Percentiles rank a stretch among this genome's conserved stretches.
phyloP scores from a whole-genome alignment of 2,888 invertebrate genomes.

The Scaptomyza polygonia region DNA sequence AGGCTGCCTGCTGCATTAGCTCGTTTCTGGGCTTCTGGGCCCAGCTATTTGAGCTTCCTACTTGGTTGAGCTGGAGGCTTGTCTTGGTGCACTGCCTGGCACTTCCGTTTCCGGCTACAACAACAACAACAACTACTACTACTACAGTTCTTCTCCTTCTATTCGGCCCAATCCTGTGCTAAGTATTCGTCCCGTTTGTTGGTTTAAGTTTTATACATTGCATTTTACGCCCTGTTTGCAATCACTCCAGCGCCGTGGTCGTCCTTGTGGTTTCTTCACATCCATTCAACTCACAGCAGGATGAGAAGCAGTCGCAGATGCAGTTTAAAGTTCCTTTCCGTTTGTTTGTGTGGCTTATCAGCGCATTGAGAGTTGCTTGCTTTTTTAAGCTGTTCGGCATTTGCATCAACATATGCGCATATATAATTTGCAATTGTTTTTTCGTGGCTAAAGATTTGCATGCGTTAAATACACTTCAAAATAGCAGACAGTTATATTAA shows the following conservation, averaged over 20 bases:
- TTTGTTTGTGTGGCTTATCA: conserved; percentile 7
- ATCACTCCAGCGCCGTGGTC: conserved; percentile 67
- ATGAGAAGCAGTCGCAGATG: conserved; percentile 13
- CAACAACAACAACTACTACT: conserved; percentile 17
- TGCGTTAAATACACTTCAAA: conserved; percentile 28
- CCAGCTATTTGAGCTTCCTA: conserved; percentile 25
- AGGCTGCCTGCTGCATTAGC: conserved; percentile 61
- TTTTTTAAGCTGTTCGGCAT: conserved; percentile 55
- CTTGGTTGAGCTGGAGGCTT: conserved; percentile 15
- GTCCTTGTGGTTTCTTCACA: conserved; percentile 48
- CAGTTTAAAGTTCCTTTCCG: conserved; percentile 25
- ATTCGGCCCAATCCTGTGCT: conserved; percentile 7
- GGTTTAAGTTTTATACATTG: conserved; percentile 65
- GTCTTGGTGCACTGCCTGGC: conserved; percentile 52
- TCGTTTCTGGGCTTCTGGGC: conserved; percentile 24
- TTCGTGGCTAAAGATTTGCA: conserved; percentile 64
- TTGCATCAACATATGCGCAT: conserved; percentile 73
- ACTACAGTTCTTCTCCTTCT: not conserved
- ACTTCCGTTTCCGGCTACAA: conserved; percentile 69
- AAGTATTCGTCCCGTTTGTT: conserved; percentile 49
- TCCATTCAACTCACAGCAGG: conserved; percentile 10
- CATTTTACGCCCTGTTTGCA: conserved; percentile 66
- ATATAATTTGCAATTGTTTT: conserved; percentile 74
- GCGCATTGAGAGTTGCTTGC: conserved; percentile 32
- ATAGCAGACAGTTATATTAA: too few relatives aligned